Evolutionary conservation across 2,888 invertebrate species (phyloP), one percentile per base, ranked within the genome.

Genomic region (Drosophila rubida): DNA sequence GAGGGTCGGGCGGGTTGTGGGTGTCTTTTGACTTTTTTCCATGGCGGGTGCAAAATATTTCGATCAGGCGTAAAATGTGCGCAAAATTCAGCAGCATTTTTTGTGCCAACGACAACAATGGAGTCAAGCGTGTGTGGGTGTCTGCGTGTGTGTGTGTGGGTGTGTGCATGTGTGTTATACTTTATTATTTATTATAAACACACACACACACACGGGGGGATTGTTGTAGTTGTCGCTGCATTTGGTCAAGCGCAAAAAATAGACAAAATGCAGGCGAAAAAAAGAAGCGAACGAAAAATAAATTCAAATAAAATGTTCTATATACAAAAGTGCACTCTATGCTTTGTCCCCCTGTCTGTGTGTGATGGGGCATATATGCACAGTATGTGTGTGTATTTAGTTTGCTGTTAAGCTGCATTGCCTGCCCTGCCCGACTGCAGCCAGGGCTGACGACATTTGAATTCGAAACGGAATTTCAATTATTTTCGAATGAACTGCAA

Each of bases 61-160:
- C 90, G 90, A 89, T 89, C 90, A 88, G 88, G 90, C 89, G 87
- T 84, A 90, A 89, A 89, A 90, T 90, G 87, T 89, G 89, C 89
- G 87, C 90, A 85, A 89, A 90, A 90, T 88, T 90, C 90, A 87
- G 67, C 81, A 78, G 75, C 50, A 69, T 77, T 84, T 72, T 48
- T 67, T 57, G 42, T 35, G 35, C 39, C 37, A 23, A 44, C 64
- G 64, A 63, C 59, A 65, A 46, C 66, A 54, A 62, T 46, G 19
- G 30, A 37, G 32, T 41, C 63, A 58, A 32, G 4, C n/a, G 30
- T 30, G 11, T 4, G 50, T 55, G 48, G 39, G 41, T 54, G 59
- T 61, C 6, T 6, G 25, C 4, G 44, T 58, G 44, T 60, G 45
- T 54, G 55, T 60, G 64, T 42, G 53, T 37, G 53, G 42, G 44